phyloP scores from a whole-genome alignment of 2,797 vertebrate species.

The Arctocebus calabarensis region DNA sequence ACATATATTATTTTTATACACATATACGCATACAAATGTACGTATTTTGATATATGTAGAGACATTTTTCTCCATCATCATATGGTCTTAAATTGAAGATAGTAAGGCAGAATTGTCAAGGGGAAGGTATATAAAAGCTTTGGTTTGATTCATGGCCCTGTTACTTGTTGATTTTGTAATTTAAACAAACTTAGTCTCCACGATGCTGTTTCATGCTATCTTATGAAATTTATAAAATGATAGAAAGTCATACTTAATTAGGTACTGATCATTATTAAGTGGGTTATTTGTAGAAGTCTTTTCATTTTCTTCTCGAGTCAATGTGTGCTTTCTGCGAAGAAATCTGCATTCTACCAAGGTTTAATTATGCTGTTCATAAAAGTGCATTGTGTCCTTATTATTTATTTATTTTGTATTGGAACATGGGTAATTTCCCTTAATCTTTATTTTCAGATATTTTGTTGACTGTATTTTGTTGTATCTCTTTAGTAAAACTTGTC shows the following conservation, averaged over 20 bases:
- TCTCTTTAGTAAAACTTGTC: neutral
- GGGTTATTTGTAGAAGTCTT: neutral
- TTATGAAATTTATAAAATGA: neutral
- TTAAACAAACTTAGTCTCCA: too few relatives aligned
- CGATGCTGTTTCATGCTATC: neutral
- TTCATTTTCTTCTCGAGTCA: neutral
- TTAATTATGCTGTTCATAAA: neutral
- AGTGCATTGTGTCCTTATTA: neutral
- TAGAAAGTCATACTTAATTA: neutral
- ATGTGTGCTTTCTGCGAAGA: neutral
- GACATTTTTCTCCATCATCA: too few relatives aligned
- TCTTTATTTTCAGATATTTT: constrained; percentile 21
- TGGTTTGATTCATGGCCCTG: too few relatives aligned
- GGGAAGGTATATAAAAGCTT: too few relatives aligned
- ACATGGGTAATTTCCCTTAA: neutral
- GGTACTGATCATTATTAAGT: neutral
- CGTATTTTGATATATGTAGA: too few relatives aligned
- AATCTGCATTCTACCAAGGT: neutral
- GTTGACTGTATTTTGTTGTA: neutral
- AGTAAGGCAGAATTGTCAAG: too few relatives aligned
- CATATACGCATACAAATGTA: too few relatives aligned
- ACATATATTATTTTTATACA: too few relatives aligned
- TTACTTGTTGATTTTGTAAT: too few relatives aligned
- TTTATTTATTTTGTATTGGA: neutral
- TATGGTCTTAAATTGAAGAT: too few relatives aligned